A percentile compares a stretch with the other conserved stretches of the same genome.
phyloP scores from a whole-genome alignment of 2,113 vertebrate genomes.

The Tursiops truncatus region DNA sequence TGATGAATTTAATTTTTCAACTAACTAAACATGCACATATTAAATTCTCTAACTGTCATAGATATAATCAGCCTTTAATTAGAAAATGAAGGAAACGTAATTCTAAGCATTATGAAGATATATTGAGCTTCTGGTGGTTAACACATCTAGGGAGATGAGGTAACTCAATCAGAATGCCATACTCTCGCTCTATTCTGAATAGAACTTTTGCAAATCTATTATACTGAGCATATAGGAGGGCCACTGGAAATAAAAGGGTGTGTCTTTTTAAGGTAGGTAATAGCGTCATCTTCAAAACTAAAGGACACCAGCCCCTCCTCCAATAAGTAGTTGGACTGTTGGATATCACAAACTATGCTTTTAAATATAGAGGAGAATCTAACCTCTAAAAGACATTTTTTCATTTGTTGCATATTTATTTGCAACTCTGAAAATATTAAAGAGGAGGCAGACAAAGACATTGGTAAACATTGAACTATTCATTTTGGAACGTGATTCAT shows the following conservation, averaged over 20 bases:
- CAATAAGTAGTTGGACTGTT: neutral
- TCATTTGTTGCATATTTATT: neutral
- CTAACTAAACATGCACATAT: constrained; percentile 53
- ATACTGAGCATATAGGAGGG: neutral
- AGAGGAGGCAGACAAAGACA: neutral
- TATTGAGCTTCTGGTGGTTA: constrained; percentile 45
- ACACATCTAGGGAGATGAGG: constrained; percentile 21
- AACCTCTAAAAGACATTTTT: neutral
- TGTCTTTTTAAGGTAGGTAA: neutral
- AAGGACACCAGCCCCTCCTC: neutral
- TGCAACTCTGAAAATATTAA: neutral
- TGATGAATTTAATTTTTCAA: constrained; percentile 61
- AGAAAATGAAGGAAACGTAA: constrained; percentile 64
- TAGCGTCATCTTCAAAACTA: neutral
- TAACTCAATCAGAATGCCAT: neutral
- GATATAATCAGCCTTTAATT: constrained; percentile 73
- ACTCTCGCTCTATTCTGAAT: neutral
- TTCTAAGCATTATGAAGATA: constrained; percentile 67
- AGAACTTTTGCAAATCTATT: constrained; percentile 23
- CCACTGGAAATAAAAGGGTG: neutral
- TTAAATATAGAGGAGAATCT: neutral
- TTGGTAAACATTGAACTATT: neutral
- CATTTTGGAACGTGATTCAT: neutral
- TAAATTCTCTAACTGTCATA: constrained; percentile 70
- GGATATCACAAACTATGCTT: neutral